These are phyloP conservation scores for Glyphotaelius pellucidus DNA, from an alignment of 2,888 invertebrate genomes.

Conservation along the genomic window DNA sequence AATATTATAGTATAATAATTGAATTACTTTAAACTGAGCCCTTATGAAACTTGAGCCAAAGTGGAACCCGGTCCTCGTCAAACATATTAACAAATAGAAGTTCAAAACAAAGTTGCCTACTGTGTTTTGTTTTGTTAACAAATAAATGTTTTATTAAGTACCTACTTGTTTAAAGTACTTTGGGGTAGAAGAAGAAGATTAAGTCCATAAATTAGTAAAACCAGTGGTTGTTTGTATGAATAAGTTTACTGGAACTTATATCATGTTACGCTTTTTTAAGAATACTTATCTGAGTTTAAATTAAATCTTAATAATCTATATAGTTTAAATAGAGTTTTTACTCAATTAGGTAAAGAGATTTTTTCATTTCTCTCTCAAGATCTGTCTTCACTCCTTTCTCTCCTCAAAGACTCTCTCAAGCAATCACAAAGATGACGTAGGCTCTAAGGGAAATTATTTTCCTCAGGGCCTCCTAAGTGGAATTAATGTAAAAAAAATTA, in stretches of 20 bases:
- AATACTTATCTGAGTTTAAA: not conserved
- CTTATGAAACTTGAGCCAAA: not conserved
- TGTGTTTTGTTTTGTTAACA: not conserved
- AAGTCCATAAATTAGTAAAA: not conserved
- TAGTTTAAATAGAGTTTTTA: no score
- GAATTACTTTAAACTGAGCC: not conserved
- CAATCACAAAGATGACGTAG: no score
- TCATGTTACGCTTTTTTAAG: not conserved
- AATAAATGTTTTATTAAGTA: not conserved
- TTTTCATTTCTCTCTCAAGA: no score
- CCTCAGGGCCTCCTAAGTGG: no score
- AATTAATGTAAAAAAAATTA: no score
- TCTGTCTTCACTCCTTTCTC: no score
- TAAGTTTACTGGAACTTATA: not conserved
- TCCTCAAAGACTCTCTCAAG: no score
- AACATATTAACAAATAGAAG: not conserved
- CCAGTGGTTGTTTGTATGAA: not conserved
- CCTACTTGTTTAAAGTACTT: not conserved
- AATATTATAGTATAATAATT: not conserved
- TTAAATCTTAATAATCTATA: no score
- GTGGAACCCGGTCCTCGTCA: not conserved
- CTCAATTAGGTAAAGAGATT: no score
- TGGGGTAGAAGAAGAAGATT: not conserved
- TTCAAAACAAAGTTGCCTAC: not conserved
- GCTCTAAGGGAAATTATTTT: no score